Evolutionary conservation across 2,113 vertebrate species (phyloP), one percentile per base, ranked within the genome.

Genomic region (Austrofundulus limnaeus): DNA sequence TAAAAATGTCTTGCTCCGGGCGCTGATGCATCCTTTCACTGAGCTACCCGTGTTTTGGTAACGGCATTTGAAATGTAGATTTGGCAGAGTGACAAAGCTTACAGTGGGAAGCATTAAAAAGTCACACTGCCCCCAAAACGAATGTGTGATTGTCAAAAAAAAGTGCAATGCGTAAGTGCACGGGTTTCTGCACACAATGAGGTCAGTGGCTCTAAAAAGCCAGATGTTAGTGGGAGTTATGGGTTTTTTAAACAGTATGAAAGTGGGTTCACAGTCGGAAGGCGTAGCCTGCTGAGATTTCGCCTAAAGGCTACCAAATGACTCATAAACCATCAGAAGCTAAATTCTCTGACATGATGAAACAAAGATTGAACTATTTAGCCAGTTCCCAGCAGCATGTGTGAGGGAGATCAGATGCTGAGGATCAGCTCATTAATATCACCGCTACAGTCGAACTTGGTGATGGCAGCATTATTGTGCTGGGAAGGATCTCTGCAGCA

Each of bases 381-480:
- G 23, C 57, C 57, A 47, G 38, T 56, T 20, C 14, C 17, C 24
- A 49, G 25, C 24, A 6, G 25, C 0, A 0, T 50, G 4, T 11
- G 17, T 0, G 54, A 13, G 24, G 19, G 34, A 58, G 42, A 57
- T 14, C 53, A 49, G 15, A 47, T 19, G 57, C 23, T 41, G 21
- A 46, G 47, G 46, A 67, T 41, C 42, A 60, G 2, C 43, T 60
- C 25, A 46, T 46, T 39, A 62, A 41, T 41, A 19, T 11, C 16
- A 41, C 39, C 34, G 5, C 48, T 42, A 51, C 37, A 62, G 21
- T 50, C 21, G 42, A 62, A 14, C 21, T 13, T 41, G 47, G 19
- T 41, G 47, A 41, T 62, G 59, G 31, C 46, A 61, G 59, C 31
- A 61, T 24, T 47, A 39, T 24, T 48, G 14, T 24, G 11, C 13